phyloP scores from a whole-genome alignment of 1,140 invertebrate genomes.

The Acromyrmex charruanus region DNA sequence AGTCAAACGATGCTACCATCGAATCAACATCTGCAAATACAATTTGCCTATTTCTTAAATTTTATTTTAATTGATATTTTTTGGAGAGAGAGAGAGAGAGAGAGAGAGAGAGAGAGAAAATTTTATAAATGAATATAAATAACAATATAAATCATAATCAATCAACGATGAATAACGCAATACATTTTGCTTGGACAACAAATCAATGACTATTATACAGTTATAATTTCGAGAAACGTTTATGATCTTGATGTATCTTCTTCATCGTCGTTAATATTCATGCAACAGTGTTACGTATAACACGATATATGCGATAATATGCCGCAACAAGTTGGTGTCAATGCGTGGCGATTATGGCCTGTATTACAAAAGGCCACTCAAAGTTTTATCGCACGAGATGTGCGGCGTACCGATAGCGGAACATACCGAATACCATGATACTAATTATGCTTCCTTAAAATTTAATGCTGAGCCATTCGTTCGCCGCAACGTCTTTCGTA shows the following conservation, averaged over 20 bases:
- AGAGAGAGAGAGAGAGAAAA: too few species aligned
- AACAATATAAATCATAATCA: too few species aligned
- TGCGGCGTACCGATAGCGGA: conserved; percentile 22
- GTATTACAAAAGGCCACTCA: background rate
- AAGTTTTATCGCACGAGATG: conserved; percentile 29
- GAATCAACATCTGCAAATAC: background rate
- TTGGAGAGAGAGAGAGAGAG: too few species aligned
- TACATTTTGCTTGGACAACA: background rate
- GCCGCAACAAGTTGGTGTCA: conserved; percentile 15
- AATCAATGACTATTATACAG: background rate
- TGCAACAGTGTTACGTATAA: conserved; percentile 1
- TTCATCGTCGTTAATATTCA: background rate
- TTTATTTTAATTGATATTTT: too few species aligned
- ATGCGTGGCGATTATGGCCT: conserved; percentile 7
- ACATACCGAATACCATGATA: conserved; percentile 41
- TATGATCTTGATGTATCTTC: background rate
- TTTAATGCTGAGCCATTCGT: conserved; percentile 54
- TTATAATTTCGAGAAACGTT: background rate
- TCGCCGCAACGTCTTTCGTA: conserved; percentile 57
- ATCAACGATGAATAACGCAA: background rate
- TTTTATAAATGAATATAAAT: too few species aligned
- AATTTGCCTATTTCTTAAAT: background rate
- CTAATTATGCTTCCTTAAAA: conserved; percentile 57
- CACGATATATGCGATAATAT: background rate
- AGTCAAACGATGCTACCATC: background rate